These are phyloP conservation scores for Eciton burchellii DNA, from an alignment of 1,140 invertebrate species.

Conservation along the genomic window DNA sequence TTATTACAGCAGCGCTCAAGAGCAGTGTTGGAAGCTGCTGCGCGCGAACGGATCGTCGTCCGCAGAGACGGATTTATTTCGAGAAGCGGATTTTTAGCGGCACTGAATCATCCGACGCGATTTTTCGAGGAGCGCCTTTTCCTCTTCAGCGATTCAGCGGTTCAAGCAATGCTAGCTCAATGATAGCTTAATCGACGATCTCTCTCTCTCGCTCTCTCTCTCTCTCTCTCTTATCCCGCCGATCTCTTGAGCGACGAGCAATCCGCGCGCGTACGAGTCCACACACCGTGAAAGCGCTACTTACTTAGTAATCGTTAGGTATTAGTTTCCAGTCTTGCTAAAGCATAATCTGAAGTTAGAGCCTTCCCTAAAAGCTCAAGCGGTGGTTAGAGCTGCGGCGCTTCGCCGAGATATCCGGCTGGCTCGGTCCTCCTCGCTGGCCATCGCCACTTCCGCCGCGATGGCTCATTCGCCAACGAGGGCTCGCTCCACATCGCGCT, in stretches of 20 bases:
- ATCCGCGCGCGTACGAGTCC: conserved; percentile 17
- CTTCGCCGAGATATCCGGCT: background rate
- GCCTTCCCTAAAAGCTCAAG: background rate
- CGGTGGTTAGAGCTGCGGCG: background rate
- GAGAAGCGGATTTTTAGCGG: background rate
- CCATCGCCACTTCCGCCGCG: conserved; percentile 27
- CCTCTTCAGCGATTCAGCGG: background rate
- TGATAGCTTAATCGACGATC: background rate
- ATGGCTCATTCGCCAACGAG: background rate
- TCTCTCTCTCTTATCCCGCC: background rate
- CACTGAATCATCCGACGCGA: background rate
- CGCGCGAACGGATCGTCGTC: background rate
- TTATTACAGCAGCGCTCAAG: too few relatives aligned
- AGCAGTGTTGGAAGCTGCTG: background rate
- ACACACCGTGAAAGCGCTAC: conserved; percentile 52
- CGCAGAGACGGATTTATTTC: conserved; percentile 8
- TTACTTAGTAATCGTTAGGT: conserved; percentile 56
- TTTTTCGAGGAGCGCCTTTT: background rate
- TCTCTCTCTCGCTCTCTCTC: background rate
- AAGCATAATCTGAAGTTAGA: conserved; percentile 34
- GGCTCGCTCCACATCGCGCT: conserved; percentile 21
- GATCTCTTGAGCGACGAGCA: conserved; percentile 1
- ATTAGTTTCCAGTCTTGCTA: background rate
- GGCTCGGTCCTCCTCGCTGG: background rate
- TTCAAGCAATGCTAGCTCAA: too few relatives aligned